Evolutionary conservation across 2,797 vertebrate genomes (phyloP).

Genomic region (Garrulus glandarius): DNA sequence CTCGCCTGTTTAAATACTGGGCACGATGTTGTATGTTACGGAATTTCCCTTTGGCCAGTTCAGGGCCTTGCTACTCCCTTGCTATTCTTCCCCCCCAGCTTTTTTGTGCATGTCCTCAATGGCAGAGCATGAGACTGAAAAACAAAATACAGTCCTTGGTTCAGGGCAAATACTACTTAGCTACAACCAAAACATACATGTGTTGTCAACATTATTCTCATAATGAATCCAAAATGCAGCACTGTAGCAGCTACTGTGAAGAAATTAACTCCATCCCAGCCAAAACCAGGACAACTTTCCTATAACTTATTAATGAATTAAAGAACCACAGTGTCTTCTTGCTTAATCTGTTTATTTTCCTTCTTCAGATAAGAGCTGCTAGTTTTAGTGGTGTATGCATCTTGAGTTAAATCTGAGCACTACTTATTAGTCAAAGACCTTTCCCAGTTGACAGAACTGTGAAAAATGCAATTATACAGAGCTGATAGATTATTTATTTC

Average conservation of each 20-base stretch:
- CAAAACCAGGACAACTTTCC: neutral
- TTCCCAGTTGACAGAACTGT: neutral
- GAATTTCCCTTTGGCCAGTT: neutral
- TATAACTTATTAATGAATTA: neutral
- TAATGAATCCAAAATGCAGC: neutral
- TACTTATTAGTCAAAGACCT: neutral
- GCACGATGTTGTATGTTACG: neutral
- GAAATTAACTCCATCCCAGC: neutral
- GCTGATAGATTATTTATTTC: neutral
- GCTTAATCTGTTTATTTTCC: neutral
- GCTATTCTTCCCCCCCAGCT: rapidly evolving
- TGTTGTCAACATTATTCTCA: neutral
- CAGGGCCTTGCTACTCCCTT: neutral
- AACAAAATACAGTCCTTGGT: neutral
- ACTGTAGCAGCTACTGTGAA: neutral
- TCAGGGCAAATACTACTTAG: neutral
- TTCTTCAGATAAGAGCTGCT: neutral
- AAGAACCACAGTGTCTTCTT: neutral
- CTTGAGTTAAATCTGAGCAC: neutral
- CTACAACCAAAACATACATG: neutral
- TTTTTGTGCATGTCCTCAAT: neutral
- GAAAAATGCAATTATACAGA: slow-evolving; percentile 35
- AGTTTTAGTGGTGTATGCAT: neutral
- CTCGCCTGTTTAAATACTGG: neutral
- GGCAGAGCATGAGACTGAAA: neutral